A percentile compares a stretch with the other conserved stretches of the same genome.
phyloP scores from a whole-genome alignment of 2,113 vertebrate species.

The Mohoua ochrocephala region DNA sequence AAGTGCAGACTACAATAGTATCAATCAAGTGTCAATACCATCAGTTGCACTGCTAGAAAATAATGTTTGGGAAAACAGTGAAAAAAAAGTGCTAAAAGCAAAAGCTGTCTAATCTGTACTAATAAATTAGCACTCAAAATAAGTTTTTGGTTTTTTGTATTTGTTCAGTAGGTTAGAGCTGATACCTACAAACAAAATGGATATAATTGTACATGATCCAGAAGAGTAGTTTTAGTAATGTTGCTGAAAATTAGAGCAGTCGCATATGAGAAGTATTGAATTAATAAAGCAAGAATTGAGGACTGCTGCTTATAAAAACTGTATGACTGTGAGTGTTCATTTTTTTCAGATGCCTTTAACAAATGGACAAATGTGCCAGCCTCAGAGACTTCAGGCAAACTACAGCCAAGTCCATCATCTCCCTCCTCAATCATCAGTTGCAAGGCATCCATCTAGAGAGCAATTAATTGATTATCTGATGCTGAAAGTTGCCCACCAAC shows the following conservation, averaged over 20 bases:
- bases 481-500: slow-evolving; percentile 90
- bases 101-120: background rate
- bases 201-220: background rate
- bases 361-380: slow-evolving; percentile 90
- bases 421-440: slow-evolving; percentile 78
- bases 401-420: slow-evolving; percentile 79
- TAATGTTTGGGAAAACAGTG: background rate
- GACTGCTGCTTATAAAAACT: background rate
- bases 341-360: slow-evolving; percentile 89
- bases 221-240: background rate
- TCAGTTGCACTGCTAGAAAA: background rate
- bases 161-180: background rate
- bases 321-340: background rate
- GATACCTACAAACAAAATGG: background rate
- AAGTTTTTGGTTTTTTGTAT: background rate
- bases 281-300: background rate
- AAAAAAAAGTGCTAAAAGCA: background rate
- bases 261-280: background rate
- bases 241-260: background rate
- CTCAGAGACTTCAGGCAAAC: slow-evolving; percentile 81
- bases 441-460: slow-evolving; percentile 92
- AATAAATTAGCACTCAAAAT: background rate
- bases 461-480: slow-evolving; percentile 97
- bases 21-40: background rate
- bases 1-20: background rate